Conservation (phyloP, 2,113 vertebrate genomes). For the Gavia stellata region DNA sequence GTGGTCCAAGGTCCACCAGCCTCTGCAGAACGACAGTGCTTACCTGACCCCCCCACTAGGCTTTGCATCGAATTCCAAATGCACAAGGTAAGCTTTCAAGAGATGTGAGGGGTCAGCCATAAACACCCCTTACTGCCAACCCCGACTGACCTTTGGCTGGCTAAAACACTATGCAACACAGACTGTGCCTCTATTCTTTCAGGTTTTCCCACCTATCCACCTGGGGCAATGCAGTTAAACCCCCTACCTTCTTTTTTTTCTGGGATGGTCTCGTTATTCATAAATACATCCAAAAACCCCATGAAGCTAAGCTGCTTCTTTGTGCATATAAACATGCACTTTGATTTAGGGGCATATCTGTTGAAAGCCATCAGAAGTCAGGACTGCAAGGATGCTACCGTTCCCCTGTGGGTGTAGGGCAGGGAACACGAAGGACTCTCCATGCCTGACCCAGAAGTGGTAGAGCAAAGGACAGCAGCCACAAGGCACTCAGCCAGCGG, state of each 20-base stretch:
- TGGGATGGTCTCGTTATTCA: background rate
- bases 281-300: background rate
- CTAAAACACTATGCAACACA: background rate
- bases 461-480: background rate
- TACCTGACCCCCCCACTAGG: background rate
- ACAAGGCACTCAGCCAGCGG: background rate
- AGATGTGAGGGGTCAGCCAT: background rate
- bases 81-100: slow-evolving; percentile 2
- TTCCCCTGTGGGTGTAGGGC: background rate
- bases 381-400: background rate
- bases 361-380: background rate
- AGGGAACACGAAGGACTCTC: background rate
- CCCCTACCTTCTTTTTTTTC: background rate
- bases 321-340: background rate
- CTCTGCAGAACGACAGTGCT: background rate
- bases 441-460: rapidly evolving
- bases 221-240: background rate
- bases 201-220: background rate
- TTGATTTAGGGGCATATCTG: background rate
- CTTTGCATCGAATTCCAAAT: background rate
- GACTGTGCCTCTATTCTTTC: background rate
- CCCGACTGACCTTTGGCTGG: background rate
- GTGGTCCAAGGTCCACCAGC: background rate
- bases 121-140: background rate
- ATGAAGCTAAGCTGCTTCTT: background rate